A percentile compares a stretch with the other conserved stretches of the same genome.
Evolutionary conservation across 2,888 invertebrate species (phyloP).

Genomic region (Schizaphis graminum): DNA sequence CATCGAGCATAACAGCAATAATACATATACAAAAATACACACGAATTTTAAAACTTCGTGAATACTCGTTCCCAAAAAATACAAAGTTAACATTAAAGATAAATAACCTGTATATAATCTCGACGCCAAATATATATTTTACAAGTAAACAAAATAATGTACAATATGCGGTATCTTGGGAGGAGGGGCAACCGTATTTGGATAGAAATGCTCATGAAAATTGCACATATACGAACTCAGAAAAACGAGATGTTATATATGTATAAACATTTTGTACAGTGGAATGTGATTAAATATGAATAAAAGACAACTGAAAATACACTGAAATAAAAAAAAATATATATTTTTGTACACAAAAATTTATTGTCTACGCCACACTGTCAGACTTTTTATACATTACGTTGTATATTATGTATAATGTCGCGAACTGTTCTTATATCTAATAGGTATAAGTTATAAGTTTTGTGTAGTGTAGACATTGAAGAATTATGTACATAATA

Average conservation of each 20-base stretch:
- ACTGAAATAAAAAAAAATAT: not conserved
- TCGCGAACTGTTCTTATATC: not conserved
- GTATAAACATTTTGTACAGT: not conserved
- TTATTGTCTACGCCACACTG: not conserved
- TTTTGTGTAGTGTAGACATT: not conserved
- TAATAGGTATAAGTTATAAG: not conserved
- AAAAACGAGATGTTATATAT: slow-evolving; percentile 1
- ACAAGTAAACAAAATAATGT: slow-evolving; percentile 14
- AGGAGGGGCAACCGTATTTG: not conserved
- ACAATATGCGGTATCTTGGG: slow-evolving; percentile 15
- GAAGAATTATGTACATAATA: not conserved
- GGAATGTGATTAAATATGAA: slow-evolving; percentile 45
- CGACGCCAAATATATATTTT: not conserved
- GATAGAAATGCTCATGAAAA: slow-evolving; percentile 31
- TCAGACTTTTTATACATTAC: not conserved
- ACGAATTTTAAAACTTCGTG: not conserved
- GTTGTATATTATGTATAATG: not conserved
- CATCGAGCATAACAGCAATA: not conserved
- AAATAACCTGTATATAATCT: not conserved
- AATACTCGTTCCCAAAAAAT: not conserved
- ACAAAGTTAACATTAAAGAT: slow-evolving; percentile 6
- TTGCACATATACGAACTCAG: slow-evolving; percentile 17
- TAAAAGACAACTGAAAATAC: slow-evolving; percentile 18
- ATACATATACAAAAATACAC: not conserved
- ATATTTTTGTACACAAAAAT: not conserved